These are phyloP conservation scores for Tylochromis polylepis DNA, from an alignment of 2,113 vertebrate species.

Conservation along the genomic window DNA sequence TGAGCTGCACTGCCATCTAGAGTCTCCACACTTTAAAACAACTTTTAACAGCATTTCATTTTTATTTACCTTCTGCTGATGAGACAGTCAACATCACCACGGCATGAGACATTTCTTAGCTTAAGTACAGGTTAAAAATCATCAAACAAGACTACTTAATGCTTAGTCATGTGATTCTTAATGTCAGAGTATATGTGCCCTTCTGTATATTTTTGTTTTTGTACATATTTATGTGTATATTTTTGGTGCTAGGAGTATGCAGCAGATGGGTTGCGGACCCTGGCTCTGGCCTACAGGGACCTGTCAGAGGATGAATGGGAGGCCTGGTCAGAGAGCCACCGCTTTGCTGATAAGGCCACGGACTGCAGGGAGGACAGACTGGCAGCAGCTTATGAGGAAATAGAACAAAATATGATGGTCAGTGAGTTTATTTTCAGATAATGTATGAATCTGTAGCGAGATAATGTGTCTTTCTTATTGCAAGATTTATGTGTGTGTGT, in stretches of 20 bases:
- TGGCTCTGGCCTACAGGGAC: conserved; percentile 87
- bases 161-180: not conserved
- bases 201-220: not conserved
- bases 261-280: conserved; percentile 72
- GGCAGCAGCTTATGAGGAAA: conserved; percentile 84
- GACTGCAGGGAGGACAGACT: conserved; percentile 82
- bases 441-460: not conserved
- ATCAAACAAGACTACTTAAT: not conserved
- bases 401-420: conserved; percentile 92
- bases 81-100: not conserved
- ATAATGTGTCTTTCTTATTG: not conserved
- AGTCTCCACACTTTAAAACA: not conserved
- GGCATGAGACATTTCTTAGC: not conserved
- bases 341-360: conserved; percentile 68
- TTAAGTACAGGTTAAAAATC: not conserved
- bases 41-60: not conserved
- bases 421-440: not conserved
- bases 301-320: conserved; percentile 85
- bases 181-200: not conserved
- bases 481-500: not conserved
- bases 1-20: conserved; percentile 46
- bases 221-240: not conserved
- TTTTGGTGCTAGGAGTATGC: conserved; percentile 45
- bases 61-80: not conserved
- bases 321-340: conserved; percentile 78